Evolutionary conservation across 2,888 invertebrate species (phyloP).

Genomic region (Neoitamus cyanurus): DNA sequence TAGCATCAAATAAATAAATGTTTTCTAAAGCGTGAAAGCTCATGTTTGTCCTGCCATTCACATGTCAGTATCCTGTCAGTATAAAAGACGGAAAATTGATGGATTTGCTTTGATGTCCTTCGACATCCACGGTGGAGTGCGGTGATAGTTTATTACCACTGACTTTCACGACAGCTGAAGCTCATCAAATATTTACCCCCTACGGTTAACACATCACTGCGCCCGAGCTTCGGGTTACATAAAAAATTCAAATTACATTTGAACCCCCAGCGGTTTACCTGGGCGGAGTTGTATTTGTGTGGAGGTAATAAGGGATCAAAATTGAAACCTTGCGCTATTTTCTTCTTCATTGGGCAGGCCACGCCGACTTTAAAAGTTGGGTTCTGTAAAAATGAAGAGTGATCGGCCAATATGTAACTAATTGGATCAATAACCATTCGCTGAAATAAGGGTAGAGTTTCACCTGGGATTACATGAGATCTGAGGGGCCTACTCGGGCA

Average conservation of each 20-base stretch:
- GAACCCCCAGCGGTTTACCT: neutral
- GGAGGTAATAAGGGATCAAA: neutral
- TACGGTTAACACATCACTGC: neutral
- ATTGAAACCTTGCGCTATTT: neutral
- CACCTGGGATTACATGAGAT: neutral
- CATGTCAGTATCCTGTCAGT: neutral
- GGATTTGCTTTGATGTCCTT: neutral
- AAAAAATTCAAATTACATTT: constrained; percentile 1
- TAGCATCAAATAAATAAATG: neutral
- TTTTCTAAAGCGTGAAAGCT: neutral
- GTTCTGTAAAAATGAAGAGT: neutral
- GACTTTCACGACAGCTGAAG: neutral
- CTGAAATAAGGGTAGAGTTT: neutral
- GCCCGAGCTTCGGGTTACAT: neutral
- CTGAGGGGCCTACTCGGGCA: too few relatives aligned
- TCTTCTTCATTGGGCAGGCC: neutral
- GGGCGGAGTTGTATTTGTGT: neutral
- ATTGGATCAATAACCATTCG: neutral
- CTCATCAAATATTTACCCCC: neutral
- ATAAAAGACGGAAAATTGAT: neutral
- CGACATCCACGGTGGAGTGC: neutral
- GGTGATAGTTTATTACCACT: neutral
- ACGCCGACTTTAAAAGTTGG: neutral
- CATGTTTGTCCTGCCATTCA: neutral
- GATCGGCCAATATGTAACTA: neutral